Conservation (phyloP, 1,140 invertebrate genomes). For the Sitophilus oryzae region DNA sequence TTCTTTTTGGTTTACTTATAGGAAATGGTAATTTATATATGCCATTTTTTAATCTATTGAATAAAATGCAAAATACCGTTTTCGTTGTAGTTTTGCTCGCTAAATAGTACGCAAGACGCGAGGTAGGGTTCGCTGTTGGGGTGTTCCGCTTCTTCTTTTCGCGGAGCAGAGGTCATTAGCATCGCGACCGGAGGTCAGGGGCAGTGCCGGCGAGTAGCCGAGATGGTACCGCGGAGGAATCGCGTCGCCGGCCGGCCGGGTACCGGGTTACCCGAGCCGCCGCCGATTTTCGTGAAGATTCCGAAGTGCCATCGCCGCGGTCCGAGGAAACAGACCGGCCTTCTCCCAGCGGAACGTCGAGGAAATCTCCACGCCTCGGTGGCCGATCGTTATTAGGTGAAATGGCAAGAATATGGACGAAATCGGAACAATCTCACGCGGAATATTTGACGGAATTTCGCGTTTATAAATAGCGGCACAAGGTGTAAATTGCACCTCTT, state of each 20-base stretch:
- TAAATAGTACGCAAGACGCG: too few species aligned
- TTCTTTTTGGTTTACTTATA: too few species aligned
- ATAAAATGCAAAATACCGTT: too few species aligned
- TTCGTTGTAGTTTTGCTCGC: too few species aligned
- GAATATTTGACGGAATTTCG: too few species aligned
- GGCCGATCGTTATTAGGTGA: not conserved
- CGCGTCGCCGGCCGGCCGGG: too few species aligned
- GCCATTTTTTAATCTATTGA: too few species aligned
- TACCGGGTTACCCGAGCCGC: not conserved
- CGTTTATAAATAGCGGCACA: too few species aligned
- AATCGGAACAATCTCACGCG: conserved; percentile 2
- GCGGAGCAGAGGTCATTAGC: conserved; percentile 24
- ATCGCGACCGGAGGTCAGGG: conserved; percentile 17
- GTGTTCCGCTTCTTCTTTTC: too few species aligned
- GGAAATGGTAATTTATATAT: too few species aligned
- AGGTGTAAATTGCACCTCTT: too few species aligned
- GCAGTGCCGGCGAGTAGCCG: conserved; percentile 10
- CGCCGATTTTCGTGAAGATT: not conserved
- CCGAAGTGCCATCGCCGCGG: not conserved
- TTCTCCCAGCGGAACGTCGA: not conserved
- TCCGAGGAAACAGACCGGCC: not conserved
- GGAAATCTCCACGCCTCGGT: not conserved
- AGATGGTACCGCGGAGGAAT: conserved; percentile 2
- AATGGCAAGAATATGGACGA: conserved; percentile 11
- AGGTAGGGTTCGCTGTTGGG: too few species aligned